Conservation (phyloP, 2,797 vertebrate species). For the Pristis pectinata region DNA sequence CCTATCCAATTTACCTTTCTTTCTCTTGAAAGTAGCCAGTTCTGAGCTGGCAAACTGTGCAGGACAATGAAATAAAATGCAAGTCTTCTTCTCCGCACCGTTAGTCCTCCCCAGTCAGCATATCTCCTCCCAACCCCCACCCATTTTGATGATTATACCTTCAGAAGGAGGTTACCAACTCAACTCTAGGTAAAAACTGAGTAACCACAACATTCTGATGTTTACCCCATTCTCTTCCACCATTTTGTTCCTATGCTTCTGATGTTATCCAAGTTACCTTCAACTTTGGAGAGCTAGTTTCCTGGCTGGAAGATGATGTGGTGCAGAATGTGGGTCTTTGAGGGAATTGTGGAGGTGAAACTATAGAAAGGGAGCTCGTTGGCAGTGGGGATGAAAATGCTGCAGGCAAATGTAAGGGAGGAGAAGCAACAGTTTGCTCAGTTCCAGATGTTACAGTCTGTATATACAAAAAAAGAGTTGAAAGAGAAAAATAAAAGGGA, state of each 20-base stretch:
- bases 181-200: neutral
- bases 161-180: neutral
- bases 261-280: slow-evolving; percentile 70
- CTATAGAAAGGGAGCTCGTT: slow-evolving; percentile 48
- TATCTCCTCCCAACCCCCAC: no score
- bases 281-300: slow-evolving; percentile 65
- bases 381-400: slow-evolving; percentile 47
- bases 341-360: slow-evolving; percentile 48
- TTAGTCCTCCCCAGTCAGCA: neutral
- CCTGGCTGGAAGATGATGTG: slow-evolving; percentile 59
- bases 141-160: neutral
- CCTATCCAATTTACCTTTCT: neutral
- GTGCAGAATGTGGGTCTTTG: slow-evolving; percentile 57
- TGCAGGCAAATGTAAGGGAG: slow-evolving; percentile 47
- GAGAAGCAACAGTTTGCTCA: slow-evolving; percentile 43
- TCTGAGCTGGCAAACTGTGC: neutral
- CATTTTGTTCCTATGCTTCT: neutral
- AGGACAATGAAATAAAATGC: no score
- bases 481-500: slow-evolving; percentile 14
- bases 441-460: slow-evolving; percentile 41
- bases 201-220: neutral
- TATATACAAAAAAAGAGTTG: slow-evolving; percentile 30
- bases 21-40: neutral
- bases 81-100: neutral
- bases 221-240: neutral